Percentiles rank a stretch among this genome's conserved stretches.
phyloP scores from a whole-genome alignment of 2,888 invertebrate genomes.

The Drosophila percnosoma region DNA sequence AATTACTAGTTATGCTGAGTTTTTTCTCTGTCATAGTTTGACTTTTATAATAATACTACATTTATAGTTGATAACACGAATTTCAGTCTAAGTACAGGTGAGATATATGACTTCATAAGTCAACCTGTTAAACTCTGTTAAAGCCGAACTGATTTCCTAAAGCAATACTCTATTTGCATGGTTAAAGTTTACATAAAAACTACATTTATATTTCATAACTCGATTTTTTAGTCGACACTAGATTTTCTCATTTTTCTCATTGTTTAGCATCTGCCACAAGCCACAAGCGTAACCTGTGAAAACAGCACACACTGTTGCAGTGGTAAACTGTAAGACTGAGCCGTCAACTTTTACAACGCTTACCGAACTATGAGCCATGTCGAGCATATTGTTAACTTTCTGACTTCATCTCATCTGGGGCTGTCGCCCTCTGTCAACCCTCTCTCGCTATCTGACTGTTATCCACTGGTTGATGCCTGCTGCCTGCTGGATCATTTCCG shows the following conservation, averaged over 20 bases:
- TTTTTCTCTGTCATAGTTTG: background rate
- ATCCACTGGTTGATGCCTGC: slow-evolving; percentile 1
- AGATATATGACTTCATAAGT: background rate
- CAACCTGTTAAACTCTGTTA: background rate
- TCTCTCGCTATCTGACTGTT: background rate
- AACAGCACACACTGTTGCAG: slow-evolving; percentile 47
- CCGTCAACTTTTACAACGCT: slow-evolving; percentile 59
- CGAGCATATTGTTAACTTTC: slow-evolving; percentile 69
- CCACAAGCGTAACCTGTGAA: slow-evolving; percentile 9
- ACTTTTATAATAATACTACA: background rate
- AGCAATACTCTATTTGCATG: background rate
- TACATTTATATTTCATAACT: background rate
- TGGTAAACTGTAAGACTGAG: slow-evolving; percentile 30
- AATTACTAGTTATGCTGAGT: background rate
- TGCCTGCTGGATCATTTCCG: slow-evolving; percentile 41
- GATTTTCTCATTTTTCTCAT: background rate
- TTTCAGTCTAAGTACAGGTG: fast-evolving
- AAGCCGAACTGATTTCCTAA: background rate
- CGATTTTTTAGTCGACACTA: background rate
- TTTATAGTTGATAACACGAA: background rate
- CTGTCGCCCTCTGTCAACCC: background rate
- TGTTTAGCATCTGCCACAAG: background rate
- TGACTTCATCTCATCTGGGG: slow-evolving; percentile 38
- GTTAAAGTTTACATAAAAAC: background rate
- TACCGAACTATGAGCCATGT: slow-evolving; percentile 61